Conservation (phyloP, 2,113 vertebrate genomes). For the Myotis davidii region DNA sequence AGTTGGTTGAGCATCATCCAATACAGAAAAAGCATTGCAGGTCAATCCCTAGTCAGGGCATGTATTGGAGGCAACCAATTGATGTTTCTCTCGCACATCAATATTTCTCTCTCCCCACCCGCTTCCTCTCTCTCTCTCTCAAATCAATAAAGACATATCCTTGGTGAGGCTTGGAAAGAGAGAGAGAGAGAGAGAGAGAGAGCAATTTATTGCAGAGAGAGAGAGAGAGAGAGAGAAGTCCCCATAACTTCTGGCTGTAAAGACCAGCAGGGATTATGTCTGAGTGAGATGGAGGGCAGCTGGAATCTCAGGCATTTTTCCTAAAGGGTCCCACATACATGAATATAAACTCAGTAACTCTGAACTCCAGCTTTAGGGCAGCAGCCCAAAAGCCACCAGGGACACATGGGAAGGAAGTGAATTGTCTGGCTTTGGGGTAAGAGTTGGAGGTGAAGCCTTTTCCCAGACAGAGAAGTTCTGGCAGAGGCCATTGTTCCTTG, state of each 20-base stretch:
- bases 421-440: not conserved
- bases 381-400: not conserved
- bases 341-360: not conserved
- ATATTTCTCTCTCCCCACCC: not conserved
- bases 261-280: not conserved
- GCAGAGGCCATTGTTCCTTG: not conserved
- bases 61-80: not conserved
- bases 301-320: not conserved
- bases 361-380: not conserved
- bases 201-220: too few species aligned
- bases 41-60: not conserved
- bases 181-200: too few species aligned
- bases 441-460: not conserved
- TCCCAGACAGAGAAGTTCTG: not conserved
- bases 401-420: not conserved
- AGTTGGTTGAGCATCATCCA: not conserved
- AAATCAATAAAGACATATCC: not conserved
- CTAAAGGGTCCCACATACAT: too few species aligned
- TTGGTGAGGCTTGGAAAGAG: not conserved
- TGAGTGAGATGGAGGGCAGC: not conserved
- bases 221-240: not conserved
- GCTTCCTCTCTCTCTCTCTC: not conserved
- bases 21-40: not conserved
- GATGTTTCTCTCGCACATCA: not conserved
- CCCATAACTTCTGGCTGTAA: not conserved